Percentiles rank a stretch among this genome's conserved stretches.
Evolutionary conservation across 2,797 vertebrate species (phyloP).

Genomic region (Sphenodon punctatus): DNA sequence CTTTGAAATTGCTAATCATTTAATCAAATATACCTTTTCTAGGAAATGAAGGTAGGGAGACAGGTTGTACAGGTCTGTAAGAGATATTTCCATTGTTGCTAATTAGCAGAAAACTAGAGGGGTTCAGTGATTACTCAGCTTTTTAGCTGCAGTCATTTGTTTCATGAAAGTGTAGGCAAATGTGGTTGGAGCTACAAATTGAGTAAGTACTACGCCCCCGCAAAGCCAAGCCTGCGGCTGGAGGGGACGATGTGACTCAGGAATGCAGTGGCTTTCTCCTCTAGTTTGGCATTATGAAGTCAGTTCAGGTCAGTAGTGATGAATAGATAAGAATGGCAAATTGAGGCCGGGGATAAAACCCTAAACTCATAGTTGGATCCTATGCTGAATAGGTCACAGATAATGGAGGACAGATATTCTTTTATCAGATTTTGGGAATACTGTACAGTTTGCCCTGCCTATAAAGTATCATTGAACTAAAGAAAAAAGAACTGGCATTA

Average conservation of each 20-base stretch:
- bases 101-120: background rate
- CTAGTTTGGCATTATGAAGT: too few species aligned
- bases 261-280: background rate
- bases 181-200: background rate
- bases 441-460: too few species aligned
- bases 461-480: too few species aligned
- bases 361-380: too few species aligned
- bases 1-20: background rate
- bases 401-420: too few species aligned
- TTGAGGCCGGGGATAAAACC: too few species aligned
- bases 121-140: background rate
- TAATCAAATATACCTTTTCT: slow-evolving; percentile 4
- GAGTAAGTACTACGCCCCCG: background rate
- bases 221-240: too few species aligned
- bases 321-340: too few species aligned
- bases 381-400: too few species aligned
- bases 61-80: background rate
- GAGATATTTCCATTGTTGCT: background rate
- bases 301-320: background rate
- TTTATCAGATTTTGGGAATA: too few species aligned
- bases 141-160: background rate
- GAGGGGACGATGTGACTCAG: too few species aligned
- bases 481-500: too few species aligned
- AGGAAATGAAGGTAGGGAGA: background rate
- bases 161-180: background rate